Evolutionary conservation across 2,797 vertebrate species (phyloP), one percentile per base, ranked within the genome.

Genomic region (Lithobates pipiens): DNA sequence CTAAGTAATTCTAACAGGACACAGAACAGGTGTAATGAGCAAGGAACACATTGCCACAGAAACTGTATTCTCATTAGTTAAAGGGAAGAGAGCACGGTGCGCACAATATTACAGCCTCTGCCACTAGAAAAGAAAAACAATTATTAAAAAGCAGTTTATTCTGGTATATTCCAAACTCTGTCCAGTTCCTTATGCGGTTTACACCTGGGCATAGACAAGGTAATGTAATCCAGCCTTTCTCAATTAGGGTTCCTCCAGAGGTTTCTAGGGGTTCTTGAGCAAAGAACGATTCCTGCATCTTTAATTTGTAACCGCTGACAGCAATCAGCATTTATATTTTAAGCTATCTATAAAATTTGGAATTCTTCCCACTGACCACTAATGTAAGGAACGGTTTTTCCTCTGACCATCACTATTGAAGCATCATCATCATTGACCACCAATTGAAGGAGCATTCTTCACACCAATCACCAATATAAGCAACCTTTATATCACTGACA

Each of bases 41-140:
- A 82, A 34, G 54, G 72, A 44, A 74, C 79, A 74, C 34, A 65
- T 81, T 81, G 69, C 57, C 39, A 74, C 25, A 44, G 50, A 73
- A 65, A 29, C 46, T 39, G 21, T 72, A 29, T 50, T 46, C n/a
- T 54, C n/a, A 23, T 70, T 42, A 61, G 21, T 42, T 39, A 50
- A 67, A 69, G 39, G 18, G 10, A 29, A 3, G 23, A 27, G 65
- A 65, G 69, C 10, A 78, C 29, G 25, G 8, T 9, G 3, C 6
- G 6, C 10, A 27, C 39, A 13, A 39, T 80, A 27, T 23, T 69
- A 18, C 25, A 44, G 42, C 21, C 29, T 23, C 18, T 57, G 78
- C 16, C 5, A 25, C 6, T 57, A 57, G 3, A 80, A 80, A 36
- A 23, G 54, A 23, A 0, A 61, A 9, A 7, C 6, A 8, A n/a